Evolutionary conservation across 2,797 vertebrate genomes (phyloP), one percentile per base, ranked within the genome.

Genomic region (Alcedo quadribrachys): DNA sequence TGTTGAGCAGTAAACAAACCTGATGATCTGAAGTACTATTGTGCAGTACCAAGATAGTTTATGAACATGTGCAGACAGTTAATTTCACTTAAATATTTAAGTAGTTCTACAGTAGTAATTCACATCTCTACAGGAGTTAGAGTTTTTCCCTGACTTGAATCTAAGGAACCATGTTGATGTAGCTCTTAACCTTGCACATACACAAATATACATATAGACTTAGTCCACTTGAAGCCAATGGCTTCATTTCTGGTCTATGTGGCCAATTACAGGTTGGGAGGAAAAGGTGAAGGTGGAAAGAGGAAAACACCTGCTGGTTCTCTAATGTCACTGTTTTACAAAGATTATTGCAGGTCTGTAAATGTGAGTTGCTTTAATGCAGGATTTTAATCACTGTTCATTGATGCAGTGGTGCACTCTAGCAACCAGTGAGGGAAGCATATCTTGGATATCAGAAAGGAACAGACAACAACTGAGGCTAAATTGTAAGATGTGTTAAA

Each of bases 201-300:
- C 0, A 0, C 20, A 45, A 48, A 35, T 83, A 40, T 67, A 27
- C 11, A 1, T 46, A 8, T 22, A 32, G 28, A n/a, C 25, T 27
- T 67, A 22, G 30, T 55, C 35, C 17, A 3, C 5, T 11, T 71
- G 40, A 92, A 85, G 50, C 21, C 22, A n/a, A 2, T 35, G n/a
- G 51, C 30, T 43, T 90, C n/a, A 57, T 65, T 57, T 77, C 17
- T 50, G 11, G 12, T 48, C 27, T 65, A 3, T 13, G 7, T 83
- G 62, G n/a, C 37, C 7, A 37, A 4, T 76, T 85, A 21, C 35
- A 89, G 32, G 13, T 40, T 70, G 15, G 32, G 40, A 78, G 42
- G 45, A 57, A 73, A 75, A 80, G 12, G 8, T 8, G 12, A 62
- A 58, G 40, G 58, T 5, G 40, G 19, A 63, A 71, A 15, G 55